These are phyloP conservation scores for Piscicola geometra DNA, from an alignment of 2,888 invertebrate species.

Conservation along the genomic window DNA sequence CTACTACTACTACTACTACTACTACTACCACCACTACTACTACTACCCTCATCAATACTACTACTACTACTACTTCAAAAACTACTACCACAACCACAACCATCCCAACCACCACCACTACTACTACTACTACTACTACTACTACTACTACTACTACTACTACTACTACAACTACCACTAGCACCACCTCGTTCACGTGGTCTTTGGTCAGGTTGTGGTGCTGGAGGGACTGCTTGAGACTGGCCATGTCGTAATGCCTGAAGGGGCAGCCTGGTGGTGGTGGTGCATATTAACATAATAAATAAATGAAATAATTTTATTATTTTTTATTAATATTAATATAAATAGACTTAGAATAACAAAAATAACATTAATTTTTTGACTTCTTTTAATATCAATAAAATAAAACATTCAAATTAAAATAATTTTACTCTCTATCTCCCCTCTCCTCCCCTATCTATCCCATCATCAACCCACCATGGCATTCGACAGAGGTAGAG, in stretches of 20 bases:
- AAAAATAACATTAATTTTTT: background rate
- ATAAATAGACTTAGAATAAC: background rate
- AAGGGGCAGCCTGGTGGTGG: constrained; percentile 89
- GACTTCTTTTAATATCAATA: background rate
- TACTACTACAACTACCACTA: too few relatives aligned
- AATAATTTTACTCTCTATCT: too few relatives aligned
- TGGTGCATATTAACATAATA: too few relatives aligned
- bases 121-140: background rate
- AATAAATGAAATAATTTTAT: constrained; percentile 28
- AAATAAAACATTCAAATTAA: too few relatives aligned
- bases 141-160: background rate
- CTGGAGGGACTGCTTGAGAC: constrained; percentile 69
- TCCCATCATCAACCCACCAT: too few relatives aligned
- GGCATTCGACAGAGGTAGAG: constrained; percentile 42
- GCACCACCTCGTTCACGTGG: constrained; percentile 49
- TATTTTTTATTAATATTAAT: background rate
- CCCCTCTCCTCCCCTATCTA: too few relatives aligned
- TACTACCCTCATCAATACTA: background rate
- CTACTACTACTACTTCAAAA: too few relatives aligned
- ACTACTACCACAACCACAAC: constrained; percentile 48
- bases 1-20: too few relatives aligned
- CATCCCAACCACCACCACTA: background rate
- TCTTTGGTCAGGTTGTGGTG: constrained; percentile 53
- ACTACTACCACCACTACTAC: background rate
- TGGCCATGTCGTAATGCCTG: constrained; percentile 69